Conservation (phyloP, 2,888 invertebrate genomes). For the Aleiodes alternator region DNA sequence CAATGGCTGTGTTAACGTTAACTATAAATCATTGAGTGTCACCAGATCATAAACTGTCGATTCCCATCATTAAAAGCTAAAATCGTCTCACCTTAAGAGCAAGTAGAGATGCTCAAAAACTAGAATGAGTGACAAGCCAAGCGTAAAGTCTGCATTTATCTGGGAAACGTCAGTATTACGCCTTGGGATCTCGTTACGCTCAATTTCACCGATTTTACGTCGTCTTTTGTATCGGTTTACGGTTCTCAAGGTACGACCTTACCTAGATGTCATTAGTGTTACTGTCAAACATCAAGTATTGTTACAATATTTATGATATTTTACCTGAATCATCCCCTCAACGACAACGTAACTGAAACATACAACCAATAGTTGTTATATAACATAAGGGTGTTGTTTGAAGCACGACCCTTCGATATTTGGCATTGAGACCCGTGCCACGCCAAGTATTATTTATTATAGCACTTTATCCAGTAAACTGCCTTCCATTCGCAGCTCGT, state of each 20-base stretch:
- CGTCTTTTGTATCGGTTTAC: conserved; percentile 69
- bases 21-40: conserved; percentile 63
- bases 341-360: conserved; percentile 20
- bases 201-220: conserved; percentile 73
- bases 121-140: conserved; percentile 61
- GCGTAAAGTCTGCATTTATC: conserved; percentile 62
- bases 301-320: conserved; percentile 65
- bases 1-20: neutral
- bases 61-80: conserved; percentile 61
- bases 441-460: conserved; percentile 32
- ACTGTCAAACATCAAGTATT: conserved; percentile 67
- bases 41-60: conserved; percentile 67
- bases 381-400: conserved; percentile 23
- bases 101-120: conserved; percentile 32
- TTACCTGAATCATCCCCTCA: conserved; percentile 58
- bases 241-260: conserved; percentile 61
- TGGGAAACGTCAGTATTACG: conserved; percentile 42
- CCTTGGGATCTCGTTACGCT: conserved; percentile 65
- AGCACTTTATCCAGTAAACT: conserved; percentile 27
- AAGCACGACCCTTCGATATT: conserved; percentile 32
- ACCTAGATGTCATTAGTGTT: conserved; percentile 69
- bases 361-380: conserved; percentile 11
- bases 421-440: conserved; percentile 35
- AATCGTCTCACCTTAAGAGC: conserved; percentile 45
- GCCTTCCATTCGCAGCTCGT: conserved; percentile 38